A percentile compares a stretch with the other conserved stretches of the same genome.
These are phyloP conservation scores for Xanthorhoe designata DNA, from an alignment of 2,888 invertebrate genomes.

Conservation along the genomic window DNA sequence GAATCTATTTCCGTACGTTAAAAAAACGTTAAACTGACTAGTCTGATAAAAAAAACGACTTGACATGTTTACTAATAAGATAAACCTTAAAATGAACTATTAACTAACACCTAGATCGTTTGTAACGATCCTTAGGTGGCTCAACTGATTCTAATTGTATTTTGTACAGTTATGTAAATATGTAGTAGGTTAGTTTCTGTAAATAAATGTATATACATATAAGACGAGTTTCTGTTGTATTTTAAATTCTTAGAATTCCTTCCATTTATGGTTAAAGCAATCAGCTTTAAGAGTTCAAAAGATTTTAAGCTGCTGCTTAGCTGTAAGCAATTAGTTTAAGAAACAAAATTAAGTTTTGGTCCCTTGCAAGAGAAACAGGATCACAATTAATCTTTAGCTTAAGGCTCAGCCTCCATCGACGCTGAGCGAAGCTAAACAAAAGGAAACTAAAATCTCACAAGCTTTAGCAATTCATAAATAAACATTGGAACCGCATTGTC, in stretches of 20 bases:
- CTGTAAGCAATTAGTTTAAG: constrained; percentile 69
- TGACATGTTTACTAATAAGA: too few species aligned
- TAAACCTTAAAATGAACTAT: too few species aligned
- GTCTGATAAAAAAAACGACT: too few species aligned
- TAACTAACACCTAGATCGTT: too few species aligned
- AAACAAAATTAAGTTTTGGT: constrained; percentile 78
- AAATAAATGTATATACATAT: too few species aligned
- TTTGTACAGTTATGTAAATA: too few species aligned
- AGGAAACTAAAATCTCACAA: neutral
- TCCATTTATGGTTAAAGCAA: constrained; percentile 42
- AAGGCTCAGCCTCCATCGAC: constrained; percentile 36
- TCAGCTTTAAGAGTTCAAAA: constrained; percentile 55
- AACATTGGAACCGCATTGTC: too few species aligned
- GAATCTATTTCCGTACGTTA: too few species aligned
- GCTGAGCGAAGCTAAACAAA: constrained; percentile 6
- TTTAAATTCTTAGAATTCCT: constrained; percentile 6
- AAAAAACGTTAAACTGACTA: too few species aligned
- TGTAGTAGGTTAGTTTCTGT: too few species aligned
- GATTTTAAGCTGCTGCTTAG: constrained; percentile 68
- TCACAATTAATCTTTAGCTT: constrained; percentile 76
- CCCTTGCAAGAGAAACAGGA: constrained; percentile 69
- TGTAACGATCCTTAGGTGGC: too few species aligned
- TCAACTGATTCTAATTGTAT: too few species aligned
- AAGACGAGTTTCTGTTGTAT: neutral
- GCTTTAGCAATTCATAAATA: neutral